Evolutionary conservation across 2,113 vertebrate species (phyloP), one percentile per base, ranked within the genome.

Genomic region (Dinomys branickii): DNA sequence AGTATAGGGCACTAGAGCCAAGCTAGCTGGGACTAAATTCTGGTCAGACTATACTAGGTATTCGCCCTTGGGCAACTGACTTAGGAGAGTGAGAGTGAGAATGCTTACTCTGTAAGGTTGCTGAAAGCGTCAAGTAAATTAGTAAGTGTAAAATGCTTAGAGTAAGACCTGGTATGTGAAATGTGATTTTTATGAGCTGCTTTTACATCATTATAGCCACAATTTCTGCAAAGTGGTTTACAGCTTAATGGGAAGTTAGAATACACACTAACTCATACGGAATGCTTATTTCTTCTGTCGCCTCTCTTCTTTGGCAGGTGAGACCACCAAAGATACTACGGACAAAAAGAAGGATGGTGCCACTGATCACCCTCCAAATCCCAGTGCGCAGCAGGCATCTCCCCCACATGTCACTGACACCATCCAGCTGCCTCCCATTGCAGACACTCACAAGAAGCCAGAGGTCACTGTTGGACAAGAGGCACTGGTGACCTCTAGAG

Each of bases 311-410:
- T 96, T 59, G 33, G 78, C 88, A 88, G 96, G 97, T 91, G 96
- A 98, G 82, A 69, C 63, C 67, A 44, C 50, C 33, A 98, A 96
- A 96, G 97, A 96, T 22, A 56, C 33, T 0, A 28, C 56, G 90
- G 96, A 95, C 17, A 97, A 94, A 90, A 87, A 71, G 24, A 96
- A 97, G 96, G 88, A 95, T 11, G 91, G 94, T 17, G 14, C 97
- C n/a, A 56, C 30, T 44, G 84, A 88, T 38, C 82, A 65, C 19
- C 7, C 20, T 67, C 91, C 50, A 41, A 63, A 91, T 69, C 80
- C 91, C 8, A 85, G 54, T 28, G 89, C 75, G 9, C 95, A 38
- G 59, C 71, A 54, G 59, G 85, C 5, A 65, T 88, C 90, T 65
- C 28, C 84, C 11, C 93, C 86, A 69, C 83, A 54, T 0, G 0